Evolutionary conservation across 2,113 vertebrate genomes (phyloP).

Genomic region (Gopherus flavomarginatus): DNA sequence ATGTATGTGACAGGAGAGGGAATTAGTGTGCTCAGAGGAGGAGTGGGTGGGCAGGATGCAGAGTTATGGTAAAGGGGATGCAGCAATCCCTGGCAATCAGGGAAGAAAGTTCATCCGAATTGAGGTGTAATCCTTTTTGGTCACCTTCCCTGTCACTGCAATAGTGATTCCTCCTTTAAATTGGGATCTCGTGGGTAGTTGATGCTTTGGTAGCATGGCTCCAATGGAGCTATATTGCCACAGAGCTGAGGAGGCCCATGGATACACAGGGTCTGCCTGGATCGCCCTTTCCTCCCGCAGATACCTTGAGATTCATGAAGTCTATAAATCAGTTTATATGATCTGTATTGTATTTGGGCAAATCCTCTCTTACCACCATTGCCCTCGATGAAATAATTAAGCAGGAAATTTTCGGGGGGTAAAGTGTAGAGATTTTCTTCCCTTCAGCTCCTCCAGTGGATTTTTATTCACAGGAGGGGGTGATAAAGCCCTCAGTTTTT

Average conservation of each 20-base stretch:
- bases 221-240: background rate
- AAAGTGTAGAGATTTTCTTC: background rate
- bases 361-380: background rate
- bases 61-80: background rate
- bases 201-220: accelerated
- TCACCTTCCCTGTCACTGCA: accelerated
- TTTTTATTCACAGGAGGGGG: background rate
- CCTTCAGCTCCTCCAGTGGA: background rate
- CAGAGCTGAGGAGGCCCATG: background rate
- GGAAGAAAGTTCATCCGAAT: background rate
- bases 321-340: background rate
- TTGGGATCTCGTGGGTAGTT: background rate
- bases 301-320: background rate
- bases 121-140: accelerated
- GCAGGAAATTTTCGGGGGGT: background rate
- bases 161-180: background rate
- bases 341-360: background rate
- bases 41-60: background rate
- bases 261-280: background rate
- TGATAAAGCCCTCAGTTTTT: background rate
- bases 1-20: background rate
- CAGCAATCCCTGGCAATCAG: accelerated
- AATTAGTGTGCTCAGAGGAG: background rate
- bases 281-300: background rate
- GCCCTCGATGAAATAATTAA: background rate